Base-by-base conservation (phyloP, 1,140 invertebrate genomes). In the Monochamus saltuarius region DNA sequence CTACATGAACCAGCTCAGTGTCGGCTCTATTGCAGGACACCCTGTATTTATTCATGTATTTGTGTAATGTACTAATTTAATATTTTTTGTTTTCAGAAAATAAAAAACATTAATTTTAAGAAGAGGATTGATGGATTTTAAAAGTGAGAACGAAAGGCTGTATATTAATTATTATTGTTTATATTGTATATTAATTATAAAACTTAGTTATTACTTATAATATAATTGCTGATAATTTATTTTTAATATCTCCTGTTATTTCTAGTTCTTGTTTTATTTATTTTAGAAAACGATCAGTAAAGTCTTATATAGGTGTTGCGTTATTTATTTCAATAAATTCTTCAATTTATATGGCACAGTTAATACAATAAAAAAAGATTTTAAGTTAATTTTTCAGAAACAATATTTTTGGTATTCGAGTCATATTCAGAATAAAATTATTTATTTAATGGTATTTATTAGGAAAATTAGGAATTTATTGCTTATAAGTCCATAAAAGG, bases 61-160 rank as follows among this genome's bases (percentile, higher is more conserved):
- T n/a, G n/a, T 29, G 22, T 29, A 29, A 29, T 6, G 52, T 13
- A 40, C 22, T 49, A 29, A 37, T 46, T 0, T 34, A 4, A 2
- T 22, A 17, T 50, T 59, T 56, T 46, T 56, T 61, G 56, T 45
- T 70, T 68, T 56, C 58, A 70, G 68, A 70, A 58, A 61, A 55
- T 40, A 64, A 63, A 57, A 59, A 69, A 51, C 55, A 63, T 42
- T 61, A 52, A 37, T 39, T 38, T 59, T 50, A 45, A 56, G 51
- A 61, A 68, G 57, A 59, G 61, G 59, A 66, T 54, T 63, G 61
- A 40, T 52, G 14, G 47, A 54, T 59, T 62, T 29, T 29, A 29
- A 55, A 59, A 62, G 68, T 69, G 70, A 72, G 70, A 72, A 72
- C 54, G 70, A 70, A 72, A 62, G 70, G 70, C 70, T 72, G 70